Evolutionary conservation across 2,113 vertebrate genomes (phyloP), one percentile per base, ranked within the genome.

Genomic region (Sylvilagus bachmani): DNA sequence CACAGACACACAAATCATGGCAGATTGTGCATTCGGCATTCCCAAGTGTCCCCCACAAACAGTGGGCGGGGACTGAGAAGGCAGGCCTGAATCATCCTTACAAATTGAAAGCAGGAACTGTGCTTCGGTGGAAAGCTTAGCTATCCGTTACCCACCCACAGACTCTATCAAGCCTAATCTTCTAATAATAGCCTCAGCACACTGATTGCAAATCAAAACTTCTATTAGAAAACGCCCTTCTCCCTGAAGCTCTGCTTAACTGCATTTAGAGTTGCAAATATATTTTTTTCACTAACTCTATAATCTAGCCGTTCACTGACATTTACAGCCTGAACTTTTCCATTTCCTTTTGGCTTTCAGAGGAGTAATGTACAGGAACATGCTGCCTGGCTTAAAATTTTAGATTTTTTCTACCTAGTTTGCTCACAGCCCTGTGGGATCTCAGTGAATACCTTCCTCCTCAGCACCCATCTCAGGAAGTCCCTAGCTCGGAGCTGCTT

Each of bases 261-360:
- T 51, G 74, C 55, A 36, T 85, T 91, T 93, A 10, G 36, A 25
- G 33, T 27, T 91, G 49, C 36, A 90, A 95, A 93, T 85, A 75
- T 3, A 81, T 31, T 55, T 86, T 44, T 74, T 31, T 27, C 75
- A 24, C 58, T 27, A 83, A 89, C 49, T 55, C 38, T 66, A 5
- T 44, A 93, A 58, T 0, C 3, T 66, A 82, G 10, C 38, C 89
- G 87, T 51, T 93, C 13, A 25, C 55, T 94, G 74, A 92, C 84
- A 96, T 97, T 96, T 95, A 95, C 67, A 96, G 94, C 91, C 29
- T n/a, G 49, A 92, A 90, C 62, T 95, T 51, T 36, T 25, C 92
- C 78, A 89, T 97, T 97, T 96, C 44, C 29, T 78, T 8, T 16
- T 86, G 14, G 16, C 91, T 88, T 89, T 92, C 7, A 1, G 58